These are phyloP conservation scores for Desmodus rotundus DNA, from an alignment of 2,113 vertebrate species.

Conservation along the genomic window DNA sequence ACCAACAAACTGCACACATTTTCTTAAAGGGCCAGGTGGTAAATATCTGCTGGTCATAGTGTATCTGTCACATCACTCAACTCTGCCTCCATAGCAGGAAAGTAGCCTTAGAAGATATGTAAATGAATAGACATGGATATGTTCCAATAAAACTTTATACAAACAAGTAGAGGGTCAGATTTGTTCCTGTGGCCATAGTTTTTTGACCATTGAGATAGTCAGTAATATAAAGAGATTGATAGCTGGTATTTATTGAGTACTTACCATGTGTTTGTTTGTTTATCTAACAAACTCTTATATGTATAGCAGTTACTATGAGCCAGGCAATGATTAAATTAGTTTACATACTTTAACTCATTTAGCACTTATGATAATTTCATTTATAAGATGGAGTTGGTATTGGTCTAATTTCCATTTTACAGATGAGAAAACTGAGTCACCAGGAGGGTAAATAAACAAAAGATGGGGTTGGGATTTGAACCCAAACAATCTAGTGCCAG, in stretches of 20 bases:
- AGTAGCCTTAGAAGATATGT: not conserved
- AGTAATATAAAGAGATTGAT: not conserved
- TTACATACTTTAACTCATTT: not conserved
- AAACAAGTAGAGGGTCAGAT: not conserved
- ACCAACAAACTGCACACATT: not conserved
- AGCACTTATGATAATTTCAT: not conserved
- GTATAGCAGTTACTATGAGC: not conserved
- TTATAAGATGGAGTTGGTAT: not conserved
- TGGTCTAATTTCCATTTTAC: not conserved
- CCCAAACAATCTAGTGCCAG: not conserved
- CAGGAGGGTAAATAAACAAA: not conserved
- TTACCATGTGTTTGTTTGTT: not conserved
- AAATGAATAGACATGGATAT: not conserved
- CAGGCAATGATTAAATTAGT: not conserved
- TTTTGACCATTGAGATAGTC: not conserved
- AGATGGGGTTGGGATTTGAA: not conserved
- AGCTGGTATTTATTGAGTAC: not conserved
- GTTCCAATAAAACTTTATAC: not conserved
- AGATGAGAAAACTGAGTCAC: not conserved
- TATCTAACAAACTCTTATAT: not conserved
- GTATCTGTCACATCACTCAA: rapidly evolving
- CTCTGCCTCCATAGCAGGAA: not conserved
- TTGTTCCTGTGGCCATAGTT: not conserved
- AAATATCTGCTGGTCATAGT: not conserved
- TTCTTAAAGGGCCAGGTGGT: not conserved